Conservation (phyloP, 2,888 invertebrate genomes). For the Xanthostigma xanthostigma region DNA sequence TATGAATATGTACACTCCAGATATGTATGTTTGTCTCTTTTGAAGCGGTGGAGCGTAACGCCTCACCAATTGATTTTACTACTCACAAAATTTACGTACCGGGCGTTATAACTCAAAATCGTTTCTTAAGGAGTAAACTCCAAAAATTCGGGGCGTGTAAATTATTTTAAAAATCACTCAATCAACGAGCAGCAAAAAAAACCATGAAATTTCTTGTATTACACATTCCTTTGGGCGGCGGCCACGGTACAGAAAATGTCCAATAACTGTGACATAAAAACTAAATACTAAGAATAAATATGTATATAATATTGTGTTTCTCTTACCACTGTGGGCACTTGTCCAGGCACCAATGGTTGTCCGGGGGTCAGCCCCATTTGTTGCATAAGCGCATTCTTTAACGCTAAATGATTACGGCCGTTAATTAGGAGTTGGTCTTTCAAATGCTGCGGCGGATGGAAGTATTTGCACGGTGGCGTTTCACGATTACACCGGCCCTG, state of each 20-base stretch:
- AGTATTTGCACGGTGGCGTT: conserved; percentile 99
- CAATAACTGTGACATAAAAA: neutral
- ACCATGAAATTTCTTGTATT: neutral
- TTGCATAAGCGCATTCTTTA: conserved; percentile 96
- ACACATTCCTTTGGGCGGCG: conserved; percentile 1
- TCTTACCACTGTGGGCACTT: conserved; percentile 87
- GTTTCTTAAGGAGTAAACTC: too few relatives aligned
- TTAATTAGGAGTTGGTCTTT: conserved; percentile 99
- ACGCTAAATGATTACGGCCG: conserved; percentile 96
- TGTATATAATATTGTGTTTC: conserved; percentile 4
- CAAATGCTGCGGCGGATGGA: conserved; percentile 99
- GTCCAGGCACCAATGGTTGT: conserved; percentile 81
- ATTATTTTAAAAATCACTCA: neutral
- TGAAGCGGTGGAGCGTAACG: too few relatives aligned
- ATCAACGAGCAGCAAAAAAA: neutral
- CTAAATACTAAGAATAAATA: conserved; percentile 7
- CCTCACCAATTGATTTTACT: too few relatives aligned
- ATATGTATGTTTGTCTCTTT: too few relatives aligned
- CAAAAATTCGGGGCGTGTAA: too few relatives aligned
- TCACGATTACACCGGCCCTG: conserved; percentile 99
- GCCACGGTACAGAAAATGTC: conserved; percentile 1
- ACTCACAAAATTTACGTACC: too few relatives aligned
- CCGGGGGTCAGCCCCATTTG: conserved; percentile 89
- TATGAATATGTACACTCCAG: too few relatives aligned
- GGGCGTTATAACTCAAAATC: too few relatives aligned